A percentile compares a stretch with the other conserved stretches of the same genome.
phyloP scores from a whole-genome alignment of 2,797 vertebrate genomes.

The Cottoperca gobio region DNA sequence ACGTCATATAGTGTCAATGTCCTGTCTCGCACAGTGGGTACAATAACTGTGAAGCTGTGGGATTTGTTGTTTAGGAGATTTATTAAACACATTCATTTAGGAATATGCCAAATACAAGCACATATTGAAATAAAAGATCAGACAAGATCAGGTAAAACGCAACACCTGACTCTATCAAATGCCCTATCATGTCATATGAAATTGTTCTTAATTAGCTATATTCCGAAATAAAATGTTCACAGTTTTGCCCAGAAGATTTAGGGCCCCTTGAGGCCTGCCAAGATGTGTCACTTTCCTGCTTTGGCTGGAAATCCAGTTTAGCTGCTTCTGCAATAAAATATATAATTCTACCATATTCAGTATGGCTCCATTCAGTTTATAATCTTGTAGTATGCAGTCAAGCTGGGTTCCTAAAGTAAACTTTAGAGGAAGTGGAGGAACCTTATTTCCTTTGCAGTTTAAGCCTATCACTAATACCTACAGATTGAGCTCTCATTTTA shows the following conservation, averaged over 20 bases:
- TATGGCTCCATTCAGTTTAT: background rate
- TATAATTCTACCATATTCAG: background rate
- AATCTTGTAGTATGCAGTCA: background rate
- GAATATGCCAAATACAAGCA: background rate
- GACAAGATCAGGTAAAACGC: background rate
- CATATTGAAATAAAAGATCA: background rate
- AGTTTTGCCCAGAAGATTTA: background rate
- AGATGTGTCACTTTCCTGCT: background rate
- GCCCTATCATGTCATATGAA: background rate
- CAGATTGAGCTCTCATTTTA: background rate
- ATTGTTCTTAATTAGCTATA: background rate
- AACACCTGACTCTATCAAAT: background rate
- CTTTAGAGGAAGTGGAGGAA: too few species aligned
- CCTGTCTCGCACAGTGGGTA: too few species aligned
- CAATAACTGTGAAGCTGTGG: background rate
- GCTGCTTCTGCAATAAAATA: background rate
- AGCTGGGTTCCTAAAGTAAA: background rate
- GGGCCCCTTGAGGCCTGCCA: background rate
- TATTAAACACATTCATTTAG: background rate
- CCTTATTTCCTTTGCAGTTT: background rate
- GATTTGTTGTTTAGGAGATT: background rate
- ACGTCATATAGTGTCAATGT: too few species aligned
- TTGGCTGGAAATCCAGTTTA: background rate
- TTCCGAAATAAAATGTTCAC: background rate
- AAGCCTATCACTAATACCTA: background rate